Conservation (phyloP, 2,888 invertebrate genomes). For the Pammene fasciana region DNA sequence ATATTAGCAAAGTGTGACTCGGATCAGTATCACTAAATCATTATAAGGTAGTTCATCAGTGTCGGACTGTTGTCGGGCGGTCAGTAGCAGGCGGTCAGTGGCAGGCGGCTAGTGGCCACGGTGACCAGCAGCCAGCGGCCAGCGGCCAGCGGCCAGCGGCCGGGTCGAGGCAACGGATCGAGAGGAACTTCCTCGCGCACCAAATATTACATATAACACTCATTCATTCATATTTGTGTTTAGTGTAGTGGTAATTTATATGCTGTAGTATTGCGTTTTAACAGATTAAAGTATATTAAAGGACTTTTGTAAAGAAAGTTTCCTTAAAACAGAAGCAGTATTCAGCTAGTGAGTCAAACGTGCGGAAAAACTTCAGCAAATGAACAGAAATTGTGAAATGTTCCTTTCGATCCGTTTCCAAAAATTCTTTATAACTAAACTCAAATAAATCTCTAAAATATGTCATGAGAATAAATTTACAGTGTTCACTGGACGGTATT, state of each 20-base stretch:
- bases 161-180: neutral
- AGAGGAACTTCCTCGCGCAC: conserved; percentile 2
- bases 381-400: conserved; percentile 3
- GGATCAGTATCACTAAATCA: conserved; percentile 7
- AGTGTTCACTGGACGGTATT: conserved; percentile 79
- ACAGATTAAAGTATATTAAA: neutral
- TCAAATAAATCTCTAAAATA: conserved; percentile 44
- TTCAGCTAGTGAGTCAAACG: neutral
- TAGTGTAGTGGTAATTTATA: too few species aligned
- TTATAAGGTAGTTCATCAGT: conserved; percentile 12
- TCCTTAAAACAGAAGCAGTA: neutral
- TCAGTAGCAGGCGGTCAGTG: neutral
- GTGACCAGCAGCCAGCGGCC: too few species aligned
- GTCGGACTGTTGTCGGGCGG: conserved; percentile 16
- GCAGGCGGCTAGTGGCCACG: too few species aligned
- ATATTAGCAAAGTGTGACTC: conserved; percentile 12
- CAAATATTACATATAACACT: neutral
- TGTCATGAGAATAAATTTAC: conserved; percentile 57
- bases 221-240: neutral
- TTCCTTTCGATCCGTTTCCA: conserved; percentile 25
- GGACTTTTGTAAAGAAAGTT: neutral
- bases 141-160: too few species aligned
- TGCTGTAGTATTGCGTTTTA: neutral
- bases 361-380: neutral
- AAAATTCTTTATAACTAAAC: conserved; percentile 31